These are phyloP conservation scores for Dynastes maya DNA, from an alignment of 2,888 invertebrate species.

Conservation along the genomic window DNA sequence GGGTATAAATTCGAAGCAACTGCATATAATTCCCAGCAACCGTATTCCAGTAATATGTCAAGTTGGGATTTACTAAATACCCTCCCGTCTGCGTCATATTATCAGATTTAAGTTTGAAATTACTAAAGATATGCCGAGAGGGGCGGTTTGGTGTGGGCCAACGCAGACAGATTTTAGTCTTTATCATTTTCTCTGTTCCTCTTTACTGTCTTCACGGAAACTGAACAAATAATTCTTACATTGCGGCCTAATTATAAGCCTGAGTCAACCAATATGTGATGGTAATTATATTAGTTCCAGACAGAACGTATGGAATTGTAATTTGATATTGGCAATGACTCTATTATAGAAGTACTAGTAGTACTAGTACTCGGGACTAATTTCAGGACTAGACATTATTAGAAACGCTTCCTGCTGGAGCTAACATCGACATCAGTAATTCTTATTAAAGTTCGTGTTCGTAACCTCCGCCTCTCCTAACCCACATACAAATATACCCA, in stretches of 20 bases:
- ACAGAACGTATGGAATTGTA: conserved; percentile 49
- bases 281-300: conserved; percentile 49
- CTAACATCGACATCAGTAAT: conserved; percentile 47
- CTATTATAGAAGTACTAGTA: conserved; percentile 50
- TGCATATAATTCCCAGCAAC: conserved; percentile 58
- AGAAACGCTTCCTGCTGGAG: conserved; percentile 43
- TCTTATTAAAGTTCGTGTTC: conserved; percentile 39
- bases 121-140: conserved; percentile 58
- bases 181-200: conserved; percentile 17
- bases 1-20: conserved; percentile 59
- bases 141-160: conserved; percentile 38
- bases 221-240: conserved; percentile 45
- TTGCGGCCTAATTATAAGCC: conserved; percentile 45
- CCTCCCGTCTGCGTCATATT: conserved; percentile 59
- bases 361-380: conserved; percentile 33
- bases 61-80: conserved; percentile 60
- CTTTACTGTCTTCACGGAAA: conserved; percentile 7
- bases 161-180: conserved; percentile 26
- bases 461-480: not conserved
- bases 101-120: conserved; percentile 62
- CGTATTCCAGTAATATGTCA: conserved; percentile 59
- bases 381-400: conserved; percentile 50
- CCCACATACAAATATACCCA: not conserved
- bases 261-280: conserved; percentile 47
- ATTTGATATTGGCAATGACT: conserved; percentile 57